phyloP scores from a whole-genome alignment of 2,113 vertebrate species.

The Pachycephala philippinensis region DNA sequence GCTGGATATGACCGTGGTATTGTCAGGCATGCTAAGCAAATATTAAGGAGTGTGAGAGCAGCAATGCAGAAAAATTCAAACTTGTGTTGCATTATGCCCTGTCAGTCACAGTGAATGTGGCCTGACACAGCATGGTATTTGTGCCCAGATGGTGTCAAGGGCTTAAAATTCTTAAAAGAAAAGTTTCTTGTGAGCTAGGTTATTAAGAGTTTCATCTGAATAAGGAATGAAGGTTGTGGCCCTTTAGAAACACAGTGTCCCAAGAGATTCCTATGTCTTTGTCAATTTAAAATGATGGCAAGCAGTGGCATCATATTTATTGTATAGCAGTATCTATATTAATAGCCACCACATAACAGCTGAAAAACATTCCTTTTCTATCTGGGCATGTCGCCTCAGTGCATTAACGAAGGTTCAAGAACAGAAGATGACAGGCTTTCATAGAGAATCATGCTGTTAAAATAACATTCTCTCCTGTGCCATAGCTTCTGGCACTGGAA shows the following conservation, averaged over 20 bases:
- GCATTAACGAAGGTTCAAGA: constrained; percentile 49
- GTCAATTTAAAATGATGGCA: constrained; percentile 24
- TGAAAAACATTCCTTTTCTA: constrained; percentile 51
- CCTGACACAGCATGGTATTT: constrained; percentile 22
- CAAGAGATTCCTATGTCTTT: background rate
- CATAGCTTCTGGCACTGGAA: constrained; percentile 36
- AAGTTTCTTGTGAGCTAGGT: background rate
- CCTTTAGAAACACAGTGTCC: background rate
- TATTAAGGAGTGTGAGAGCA: background rate
- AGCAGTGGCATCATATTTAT: constrained; percentile 18
- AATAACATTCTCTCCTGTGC: constrained; percentile 22
- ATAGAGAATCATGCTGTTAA: constrained; percentile 22
- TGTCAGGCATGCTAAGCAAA: background rate
- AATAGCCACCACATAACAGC: constrained; percentile 25
- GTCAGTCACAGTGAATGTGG: constrained; percentile 10
- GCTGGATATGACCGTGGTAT: background rate
- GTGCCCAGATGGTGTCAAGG: background rate
- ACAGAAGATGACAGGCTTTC: constrained; percentile 67
- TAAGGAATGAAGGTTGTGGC: background rate
- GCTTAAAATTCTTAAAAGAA: constrained; percentile 30
- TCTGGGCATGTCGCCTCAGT: constrained; percentile 48
- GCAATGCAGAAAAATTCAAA: constrained; percentile 8
- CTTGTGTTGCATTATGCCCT: constrained; percentile 12
- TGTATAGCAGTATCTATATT: constrained; percentile 32
- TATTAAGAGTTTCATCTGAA: constrained; percentile 11